Conservation (phyloP, 2,797 vertebrate genomes). For the Pantherophis alleghaniensis region DNA sequence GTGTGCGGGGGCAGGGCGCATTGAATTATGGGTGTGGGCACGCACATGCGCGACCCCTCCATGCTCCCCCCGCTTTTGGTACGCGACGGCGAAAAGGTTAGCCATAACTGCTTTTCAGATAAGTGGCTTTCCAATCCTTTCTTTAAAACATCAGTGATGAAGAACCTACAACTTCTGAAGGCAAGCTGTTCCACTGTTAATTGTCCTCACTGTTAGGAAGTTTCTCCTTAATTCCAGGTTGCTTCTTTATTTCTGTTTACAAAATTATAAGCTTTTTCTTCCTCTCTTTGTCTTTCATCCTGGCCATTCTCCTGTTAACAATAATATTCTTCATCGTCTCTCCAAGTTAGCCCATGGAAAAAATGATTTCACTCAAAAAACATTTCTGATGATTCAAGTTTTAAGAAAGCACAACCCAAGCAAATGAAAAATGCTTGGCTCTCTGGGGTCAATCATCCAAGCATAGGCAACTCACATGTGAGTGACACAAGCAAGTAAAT, state of each 20-base stretch:
- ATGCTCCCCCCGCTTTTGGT: no score
- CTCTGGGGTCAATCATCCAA: slow-evolving; percentile 63
- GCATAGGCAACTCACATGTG: slow-evolving; percentile 51
- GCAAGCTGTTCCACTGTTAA: neutral
- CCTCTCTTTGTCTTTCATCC: slow-evolving; percentile 65
- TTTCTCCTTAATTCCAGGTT: slow-evolving; percentile 16
- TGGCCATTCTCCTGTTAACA: slow-evolving; percentile 70
- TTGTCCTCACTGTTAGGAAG: neutral
- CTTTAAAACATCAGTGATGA: neutral
- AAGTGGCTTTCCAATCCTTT: neutral
- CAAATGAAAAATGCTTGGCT: slow-evolving; percentile 54
- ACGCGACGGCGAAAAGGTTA: no score
- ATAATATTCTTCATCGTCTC: slow-evolving; percentile 66
- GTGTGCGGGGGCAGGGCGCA: no score
- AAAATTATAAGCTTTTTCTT: slow-evolving; percentile 73
- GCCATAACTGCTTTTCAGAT: neutral
- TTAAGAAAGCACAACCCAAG: slow-evolving; percentile 38
- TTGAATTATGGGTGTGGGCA: no score
- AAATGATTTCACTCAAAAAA: slow-evolving; percentile 70
- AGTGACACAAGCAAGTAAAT: slow-evolving; percentile 63
- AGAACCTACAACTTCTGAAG: neutral
- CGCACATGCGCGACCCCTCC: no score
- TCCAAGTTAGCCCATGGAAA: slow-evolving; percentile 68
- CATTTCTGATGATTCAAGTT: slow-evolving; percentile 70
- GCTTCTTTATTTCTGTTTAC: slow-evolving; percentile 73